Percentiles rank a stretch among this genome's conserved stretches.
phyloP scores from a whole-genome alignment of 2,888 invertebrate species.

The Calameuta idolon region DNA sequence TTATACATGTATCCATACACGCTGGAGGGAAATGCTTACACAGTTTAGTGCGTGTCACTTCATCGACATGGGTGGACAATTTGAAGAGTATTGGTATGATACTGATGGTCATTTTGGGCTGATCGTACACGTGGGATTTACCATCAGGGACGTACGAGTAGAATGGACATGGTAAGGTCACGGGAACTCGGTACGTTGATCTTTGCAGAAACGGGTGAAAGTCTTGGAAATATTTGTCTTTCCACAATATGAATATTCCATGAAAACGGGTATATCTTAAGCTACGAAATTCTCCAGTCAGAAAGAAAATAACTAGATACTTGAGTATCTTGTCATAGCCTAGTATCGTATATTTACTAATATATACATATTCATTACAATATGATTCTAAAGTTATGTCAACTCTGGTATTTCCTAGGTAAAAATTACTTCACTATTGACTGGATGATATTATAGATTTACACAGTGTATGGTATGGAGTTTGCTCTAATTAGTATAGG shows the following conservation, averaged over 20 bases:
- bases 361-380: not conserved
- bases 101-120: not conserved
- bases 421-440: not conserved
- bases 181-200: not conserved
- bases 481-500: not conserved
- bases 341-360: not conserved
- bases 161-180: not conserved
- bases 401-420: not conserved
- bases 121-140: not conserved
- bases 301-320: not conserved
- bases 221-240: not conserved
- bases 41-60: not conserved
- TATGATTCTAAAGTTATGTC: not conserved
- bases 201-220: not conserved
- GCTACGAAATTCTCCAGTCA: not conserved
- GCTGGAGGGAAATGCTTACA: not conserved
- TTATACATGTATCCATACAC: slow-evolving; percentile 14
- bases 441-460: not conserved
- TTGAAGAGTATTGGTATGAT: not conserved
- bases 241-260: not conserved
- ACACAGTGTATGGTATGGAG: not conserved
- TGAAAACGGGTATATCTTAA: not conserved
- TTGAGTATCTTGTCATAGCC: not conserved
- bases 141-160: not conserved
- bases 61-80: not conserved